Evolutionary conservation across 2,113 vertebrate species (phyloP), one percentile per base, ranked within the genome.

Genomic region (Potamarius usumacintae): DNA sequence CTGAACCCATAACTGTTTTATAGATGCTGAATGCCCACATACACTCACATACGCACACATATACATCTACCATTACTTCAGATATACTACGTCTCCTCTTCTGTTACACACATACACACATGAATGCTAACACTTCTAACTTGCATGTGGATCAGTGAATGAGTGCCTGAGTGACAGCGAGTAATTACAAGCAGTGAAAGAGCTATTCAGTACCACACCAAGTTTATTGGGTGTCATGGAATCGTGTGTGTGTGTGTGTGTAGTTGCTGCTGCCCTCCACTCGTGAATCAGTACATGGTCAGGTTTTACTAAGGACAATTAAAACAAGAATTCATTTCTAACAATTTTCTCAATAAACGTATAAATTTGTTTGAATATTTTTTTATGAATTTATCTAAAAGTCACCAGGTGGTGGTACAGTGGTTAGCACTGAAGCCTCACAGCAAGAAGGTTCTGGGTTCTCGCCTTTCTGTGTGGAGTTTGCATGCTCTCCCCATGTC

Each of bases 181-280:
- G 65, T 84, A 58, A 86, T 79, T 87, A 69, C 88, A 86, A 84
- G 62, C 87, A 87, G 85, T 89, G 53, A 83, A 69, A 80, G 2
- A 85, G 72, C 77, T 84, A 71, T 91, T 82, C 48, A 52, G 60
- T 80, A 57, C 9, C 14, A 57, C n/a, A 30, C 79, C 25, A 58
- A 81, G 86, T 93, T 94, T 92, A 92, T 88, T 81, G 88, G 90
- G 14, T 57, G n/a, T 30, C 65, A 14, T 76, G 71, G 50, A 55
- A 60, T n/a, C 87, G 52, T 84, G 55, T 53, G 74, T 65, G 58
- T 48, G 74, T 53, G 74, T 53, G 74, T 77, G 74, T 77, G 11
- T 77, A 17, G 22, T 0, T 52, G 58, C 58, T 17, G 62, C 78
- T 89, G 83, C 83, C 86, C 58, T 82, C 83, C n/a, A 60, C 30